Evolutionary conservation across 2,888 invertebrate genomes (phyloP).

Genomic region (Cheilosia vernalis): DNA sequence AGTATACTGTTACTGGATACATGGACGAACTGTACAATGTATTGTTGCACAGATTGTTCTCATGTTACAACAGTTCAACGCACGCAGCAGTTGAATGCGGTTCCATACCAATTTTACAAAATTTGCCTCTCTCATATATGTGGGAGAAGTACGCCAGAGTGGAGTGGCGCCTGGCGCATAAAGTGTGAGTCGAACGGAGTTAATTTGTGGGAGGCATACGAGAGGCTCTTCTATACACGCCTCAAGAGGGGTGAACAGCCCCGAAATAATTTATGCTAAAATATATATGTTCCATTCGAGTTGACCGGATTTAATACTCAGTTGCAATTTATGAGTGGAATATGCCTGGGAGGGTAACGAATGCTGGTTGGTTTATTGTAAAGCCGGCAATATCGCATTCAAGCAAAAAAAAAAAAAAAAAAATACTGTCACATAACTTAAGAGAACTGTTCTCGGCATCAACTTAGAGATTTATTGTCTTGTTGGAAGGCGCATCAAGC

Average conservation of each 20-base stretch:
- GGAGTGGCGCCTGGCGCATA: not conserved
- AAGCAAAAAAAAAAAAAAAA: not conserved
- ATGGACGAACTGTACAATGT: conserved; percentile 46
- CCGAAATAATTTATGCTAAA: conserved; percentile 70
- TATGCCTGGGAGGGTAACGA: conserved; percentile 6
- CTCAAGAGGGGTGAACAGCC: conserved; percentile 57
- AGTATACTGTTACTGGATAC: not conserved
- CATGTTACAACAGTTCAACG: conserved; percentile 69
- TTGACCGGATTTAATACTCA: conserved; percentile 73
- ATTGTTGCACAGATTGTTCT: conserved; percentile 72
- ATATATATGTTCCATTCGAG: conserved; percentile 62
- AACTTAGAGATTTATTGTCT: not conserved
- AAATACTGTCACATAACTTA: not conserved
- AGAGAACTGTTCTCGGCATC: not conserved
- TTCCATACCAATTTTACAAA: conserved; percentile 67
- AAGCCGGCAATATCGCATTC: not conserved
- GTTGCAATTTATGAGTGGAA: conserved; percentile 62
- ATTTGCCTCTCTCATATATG: conserved; percentile 51
- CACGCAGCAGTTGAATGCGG: conserved; percentile 65
- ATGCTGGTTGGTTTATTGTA: not conserved
- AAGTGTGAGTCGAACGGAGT: conserved; percentile 8
- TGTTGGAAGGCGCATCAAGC: too few relatives aligned
- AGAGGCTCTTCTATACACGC: conserved; percentile 39
- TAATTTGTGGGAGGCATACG: conserved; percentile 48
- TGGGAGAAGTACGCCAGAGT: not conserved